These are phyloP conservation scores for Hippasteria phrygiana DNA, from an alignment of 53 echinoderm and acorn worm species.

Conservation along the genomic window DNA sequence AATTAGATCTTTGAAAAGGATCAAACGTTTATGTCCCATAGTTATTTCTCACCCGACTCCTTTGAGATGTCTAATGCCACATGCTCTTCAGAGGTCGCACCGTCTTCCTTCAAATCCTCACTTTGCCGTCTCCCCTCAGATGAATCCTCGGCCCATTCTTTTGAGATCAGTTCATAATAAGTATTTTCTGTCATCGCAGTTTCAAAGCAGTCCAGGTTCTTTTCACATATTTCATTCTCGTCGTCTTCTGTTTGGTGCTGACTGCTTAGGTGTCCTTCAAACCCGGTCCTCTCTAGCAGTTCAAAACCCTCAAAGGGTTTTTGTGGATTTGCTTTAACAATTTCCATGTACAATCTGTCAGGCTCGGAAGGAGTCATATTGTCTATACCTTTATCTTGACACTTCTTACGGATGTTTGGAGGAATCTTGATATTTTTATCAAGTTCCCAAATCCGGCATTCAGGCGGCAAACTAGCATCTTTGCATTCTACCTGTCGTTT, in stretches of 20 bases:
- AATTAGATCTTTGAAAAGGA: background rate
- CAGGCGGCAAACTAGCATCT: background rate
- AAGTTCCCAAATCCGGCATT: background rate
- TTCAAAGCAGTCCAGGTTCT: too few species aligned
- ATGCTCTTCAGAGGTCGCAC: background rate
- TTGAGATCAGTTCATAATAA: background rate
- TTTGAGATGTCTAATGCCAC: background rate
- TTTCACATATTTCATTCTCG: too few species aligned
- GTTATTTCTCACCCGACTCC: background rate
- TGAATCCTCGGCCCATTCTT: background rate
- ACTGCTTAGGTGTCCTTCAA: background rate
- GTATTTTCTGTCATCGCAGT: too few species aligned
- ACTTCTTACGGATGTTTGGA: background rate
- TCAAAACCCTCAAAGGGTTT: background rate
- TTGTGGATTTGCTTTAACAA: conserved; percentile 15
- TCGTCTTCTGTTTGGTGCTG: too few species aligned
- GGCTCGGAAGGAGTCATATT: background rate
- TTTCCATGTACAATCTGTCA: background rate
- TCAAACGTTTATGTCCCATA: background rate
- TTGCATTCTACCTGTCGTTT: background rate
- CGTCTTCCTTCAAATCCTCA: background rate
- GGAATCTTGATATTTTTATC: background rate
- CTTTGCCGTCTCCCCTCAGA: background rate
- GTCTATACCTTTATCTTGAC: background rate
- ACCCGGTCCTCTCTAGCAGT: background rate